These are phyloP conservation scores for Eubasilissa regina DNA, from an alignment of 1,140 invertebrate genomes.

Conservation along the genomic window DNA sequence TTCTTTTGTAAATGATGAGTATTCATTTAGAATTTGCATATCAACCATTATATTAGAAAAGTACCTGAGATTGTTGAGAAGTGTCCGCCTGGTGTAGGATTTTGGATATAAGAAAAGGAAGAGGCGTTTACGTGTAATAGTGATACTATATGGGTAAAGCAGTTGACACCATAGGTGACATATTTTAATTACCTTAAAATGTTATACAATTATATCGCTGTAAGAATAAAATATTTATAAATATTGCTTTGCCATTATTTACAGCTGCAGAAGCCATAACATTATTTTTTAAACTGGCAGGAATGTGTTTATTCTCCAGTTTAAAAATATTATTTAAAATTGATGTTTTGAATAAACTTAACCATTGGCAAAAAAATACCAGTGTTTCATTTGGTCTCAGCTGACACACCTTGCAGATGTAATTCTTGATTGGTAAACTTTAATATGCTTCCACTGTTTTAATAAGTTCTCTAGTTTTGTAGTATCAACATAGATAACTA, in stretches of 20 bases:
- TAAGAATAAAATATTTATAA: constrained; percentile 34
- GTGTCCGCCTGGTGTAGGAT: constrained; percentile 28
- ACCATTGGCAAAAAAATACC: constrained; percentile 18
- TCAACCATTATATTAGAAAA: constrained; percentile 56
- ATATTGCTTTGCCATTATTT: constrained; percentile 52
- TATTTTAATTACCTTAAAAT: constrained; percentile 28
- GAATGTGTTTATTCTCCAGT: constrained; percentile 30
- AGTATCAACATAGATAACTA: no score
- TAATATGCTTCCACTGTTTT: no score
- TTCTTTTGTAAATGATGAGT: constrained; percentile 7
- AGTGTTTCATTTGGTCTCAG: constrained; percentile 2
- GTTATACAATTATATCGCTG: constrained; percentile 34
- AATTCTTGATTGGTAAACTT: no score
- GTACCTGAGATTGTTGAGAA: constrained; percentile 56
- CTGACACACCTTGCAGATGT: no score
- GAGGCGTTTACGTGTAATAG: constrained; percentile 14
- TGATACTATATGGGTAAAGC: constrained; percentile 8
- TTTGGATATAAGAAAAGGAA: constrained; percentile 26
- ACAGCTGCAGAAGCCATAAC: constrained; percentile 13
- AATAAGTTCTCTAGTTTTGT: no score
- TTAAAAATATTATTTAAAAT: constrained; percentile 11
- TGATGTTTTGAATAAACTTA: constrained; percentile 32
- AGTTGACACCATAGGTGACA: constrained; percentile 37
- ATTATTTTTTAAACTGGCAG: constrained; percentile 15
- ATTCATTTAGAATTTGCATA: constrained; percentile 51